phyloP scores from a whole-genome alignment of 2,888 invertebrate species.

The Zelleria hepariella region DNA sequence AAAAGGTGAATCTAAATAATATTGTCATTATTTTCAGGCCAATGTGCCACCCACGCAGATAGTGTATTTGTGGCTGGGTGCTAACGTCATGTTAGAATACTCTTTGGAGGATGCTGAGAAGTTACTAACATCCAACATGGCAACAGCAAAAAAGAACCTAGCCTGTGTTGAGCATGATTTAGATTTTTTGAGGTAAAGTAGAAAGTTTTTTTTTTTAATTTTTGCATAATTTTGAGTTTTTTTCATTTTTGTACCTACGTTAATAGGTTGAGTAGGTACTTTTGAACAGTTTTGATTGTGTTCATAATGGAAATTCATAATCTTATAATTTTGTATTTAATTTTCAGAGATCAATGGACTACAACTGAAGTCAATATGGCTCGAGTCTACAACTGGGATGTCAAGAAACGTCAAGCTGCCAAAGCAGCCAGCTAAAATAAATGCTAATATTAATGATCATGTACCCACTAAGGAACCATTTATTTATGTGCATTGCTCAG shows the following conservation, averaged over 20 bases:
- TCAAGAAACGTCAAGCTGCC: slow-evolving; percentile 88
- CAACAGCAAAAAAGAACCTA: slow-evolving; percentile 86
- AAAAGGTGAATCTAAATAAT: background rate
- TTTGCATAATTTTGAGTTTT: no score
- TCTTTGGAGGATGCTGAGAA: slow-evolving; percentile 90
- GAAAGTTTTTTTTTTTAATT: slow-evolving; percentile 7
- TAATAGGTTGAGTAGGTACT: no score
- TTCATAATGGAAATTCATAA: no score
- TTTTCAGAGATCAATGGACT: slow-evolving; percentile 93
- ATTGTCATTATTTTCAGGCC: slow-evolving; percentile 73
- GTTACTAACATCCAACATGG: slow-evolving; percentile 85
- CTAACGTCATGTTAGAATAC: slow-evolving; percentile 98
- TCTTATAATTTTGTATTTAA: background rate
- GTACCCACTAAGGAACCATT: background rate
- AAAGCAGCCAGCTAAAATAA: slow-evolving; percentile 39
- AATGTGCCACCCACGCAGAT: slow-evolving; percentile 90
- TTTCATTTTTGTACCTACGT: no score
- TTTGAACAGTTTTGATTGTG: no score
- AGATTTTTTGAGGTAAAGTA: slow-evolving; percentile 86
- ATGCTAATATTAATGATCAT: background rate
- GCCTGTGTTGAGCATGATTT: slow-evolving; percentile 91
- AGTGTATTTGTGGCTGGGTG: slow-evolving; percentile 87
- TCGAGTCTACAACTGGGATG: slow-evolving; percentile 98
- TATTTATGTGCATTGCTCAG: background rate
- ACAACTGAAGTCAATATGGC: slow-evolving; percentile 99